Evolutionary conservation across 2,888 invertebrate species (phyloP).

Genomic region (Crocallis elinguaria): DNA sequence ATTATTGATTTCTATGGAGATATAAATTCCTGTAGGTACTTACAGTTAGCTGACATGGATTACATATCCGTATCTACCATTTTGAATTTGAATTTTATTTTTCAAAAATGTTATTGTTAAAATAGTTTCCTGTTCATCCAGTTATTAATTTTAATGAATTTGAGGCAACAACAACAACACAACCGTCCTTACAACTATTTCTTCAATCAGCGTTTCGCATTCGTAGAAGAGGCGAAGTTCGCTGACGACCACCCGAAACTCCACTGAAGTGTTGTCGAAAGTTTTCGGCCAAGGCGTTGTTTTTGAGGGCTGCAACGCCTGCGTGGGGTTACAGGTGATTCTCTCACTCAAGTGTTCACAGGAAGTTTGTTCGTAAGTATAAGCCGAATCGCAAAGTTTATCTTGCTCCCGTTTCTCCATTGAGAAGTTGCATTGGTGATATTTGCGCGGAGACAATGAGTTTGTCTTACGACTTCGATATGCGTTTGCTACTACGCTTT

Average conservation of each 20-base stretch:
- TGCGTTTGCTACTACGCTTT: slow-evolving; percentile 52
- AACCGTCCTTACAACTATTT: slow-evolving; percentile 17
- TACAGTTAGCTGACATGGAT: too few species aligned
- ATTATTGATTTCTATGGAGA: too few species aligned
- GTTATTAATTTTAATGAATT: slow-evolving; percentile 1
- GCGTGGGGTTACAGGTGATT: slow-evolving; percentile 65
- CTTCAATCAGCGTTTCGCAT: slow-evolving; percentile 32
- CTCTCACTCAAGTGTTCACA: slow-evolving; percentile 56
- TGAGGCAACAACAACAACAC: slow-evolving; percentile 2
- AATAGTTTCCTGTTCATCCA: too few species aligned
- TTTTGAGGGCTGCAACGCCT: slow-evolving; percentile 56
- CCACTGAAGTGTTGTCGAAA: slow-evolving; percentile 53
- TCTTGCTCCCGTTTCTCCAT: slow-evolving; percentile 60
- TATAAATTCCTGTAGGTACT: too few species aligned
- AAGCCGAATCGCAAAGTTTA: slow-evolving; percentile 67
- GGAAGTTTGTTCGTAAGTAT: slow-evolving; percentile 64
- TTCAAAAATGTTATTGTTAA: too few species aligned
- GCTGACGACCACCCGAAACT: slow-evolving; percentile 47
- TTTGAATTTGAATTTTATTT: too few species aligned
- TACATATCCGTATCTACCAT: too few species aligned
- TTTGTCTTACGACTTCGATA: slow-evolving; percentile 69
- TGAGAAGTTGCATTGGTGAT: slow-evolving; percentile 64
- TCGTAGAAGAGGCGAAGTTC: slow-evolving; percentile 44
- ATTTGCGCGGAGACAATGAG: slow-evolving; percentile 66
- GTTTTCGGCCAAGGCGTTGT: slow-evolving; percentile 60